A percentile compares a stretch with the other conserved stretches of the same genome.
Evolutionary conservation across 2,113 vertebrate genomes (phyloP).

Genomic region (Bufo bufo): DNA sequence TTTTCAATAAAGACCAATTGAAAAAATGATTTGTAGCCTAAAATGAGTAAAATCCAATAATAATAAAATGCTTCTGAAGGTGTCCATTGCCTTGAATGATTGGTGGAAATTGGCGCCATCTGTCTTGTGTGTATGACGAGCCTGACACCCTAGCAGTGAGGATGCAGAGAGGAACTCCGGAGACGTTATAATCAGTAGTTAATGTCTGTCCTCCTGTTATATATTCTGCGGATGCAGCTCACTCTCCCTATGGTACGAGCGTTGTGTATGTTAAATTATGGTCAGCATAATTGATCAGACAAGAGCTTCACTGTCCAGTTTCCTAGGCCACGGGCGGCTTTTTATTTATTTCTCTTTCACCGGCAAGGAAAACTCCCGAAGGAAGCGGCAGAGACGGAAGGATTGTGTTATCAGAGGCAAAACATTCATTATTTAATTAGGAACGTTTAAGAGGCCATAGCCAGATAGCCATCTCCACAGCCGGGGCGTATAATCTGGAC

Average conservation of each 20-base stretch:
- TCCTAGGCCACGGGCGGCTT: conserved; percentile 8
- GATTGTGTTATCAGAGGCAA: conserved; percentile 29
- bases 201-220: conserved; percentile 12
- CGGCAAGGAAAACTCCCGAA: conserved; percentile 9
- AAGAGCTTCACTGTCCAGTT: conserved; percentile 37
- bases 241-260: conserved; percentile 5
- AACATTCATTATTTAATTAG: conserved; percentile 32
- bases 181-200: background rate
- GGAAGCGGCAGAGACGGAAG: background rate
- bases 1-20: too few relatives aligned
- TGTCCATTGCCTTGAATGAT: too few relatives aligned
- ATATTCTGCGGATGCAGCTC: conserved; percentile 26
- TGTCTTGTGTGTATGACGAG: background rate
- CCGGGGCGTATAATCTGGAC: background rate
- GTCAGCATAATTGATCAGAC: conserved; percentile 54
- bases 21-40: too few relatives aligned
- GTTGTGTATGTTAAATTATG: conserved; percentile 45
- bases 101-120: background rate
- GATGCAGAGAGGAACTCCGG: background rate
- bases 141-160: too few relatives aligned
- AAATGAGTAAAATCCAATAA: too few relatives aligned
- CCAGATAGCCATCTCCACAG: background rate
- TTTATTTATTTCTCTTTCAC: background rate
- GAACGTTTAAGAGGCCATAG: background rate
- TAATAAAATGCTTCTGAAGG: too few relatives aligned